Conservation (phyloP, 2,888 invertebrate genomes). For the Temnothorax ravouxi region DNA sequence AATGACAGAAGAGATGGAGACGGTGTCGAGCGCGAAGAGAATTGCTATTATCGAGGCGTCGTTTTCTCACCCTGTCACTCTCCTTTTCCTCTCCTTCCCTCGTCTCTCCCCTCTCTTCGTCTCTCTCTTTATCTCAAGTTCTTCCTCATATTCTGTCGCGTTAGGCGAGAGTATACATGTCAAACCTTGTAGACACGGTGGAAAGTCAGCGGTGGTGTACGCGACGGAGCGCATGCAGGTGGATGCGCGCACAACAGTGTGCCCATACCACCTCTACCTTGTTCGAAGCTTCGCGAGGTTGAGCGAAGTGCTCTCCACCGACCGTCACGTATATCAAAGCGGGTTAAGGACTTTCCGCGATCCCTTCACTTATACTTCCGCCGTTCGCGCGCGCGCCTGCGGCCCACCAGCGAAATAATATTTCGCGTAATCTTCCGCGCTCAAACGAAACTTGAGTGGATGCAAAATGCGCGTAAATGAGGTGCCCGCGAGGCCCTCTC, state of each 20-base stretch:
- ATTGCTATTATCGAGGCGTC: constrained; percentile 64
- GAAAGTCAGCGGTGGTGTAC: constrained; percentile 35
- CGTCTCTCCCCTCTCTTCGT: background rate
- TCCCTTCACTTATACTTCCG: constrained; percentile 44
- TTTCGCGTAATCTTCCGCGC: constrained; percentile 79
- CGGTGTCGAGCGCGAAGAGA: constrained; percentile 46
- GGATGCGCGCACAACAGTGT: constrained; percentile 37
- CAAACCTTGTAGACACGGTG: constrained; percentile 48
- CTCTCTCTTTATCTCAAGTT: background rate
- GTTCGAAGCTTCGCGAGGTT: constrained; percentile 57
- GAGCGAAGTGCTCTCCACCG: constrained; percentile 62
- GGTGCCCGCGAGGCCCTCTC: constrained; percentile 71
- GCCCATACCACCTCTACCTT: constrained; percentile 1
- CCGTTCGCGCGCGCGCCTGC: constrained; percentile 60
- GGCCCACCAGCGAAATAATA: constrained; percentile 78
- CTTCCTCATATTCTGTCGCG: background rate
- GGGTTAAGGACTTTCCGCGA: constrained; percentile 66
- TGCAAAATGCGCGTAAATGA: constrained; percentile 80
- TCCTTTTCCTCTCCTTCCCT: background rate
- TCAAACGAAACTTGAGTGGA: constrained; percentile 81
- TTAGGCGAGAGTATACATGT: constrained; percentile 48
- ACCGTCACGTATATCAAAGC: constrained; percentile 74
- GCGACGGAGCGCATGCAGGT: constrained; percentile 44
- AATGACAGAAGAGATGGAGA: constrained; percentile 34
- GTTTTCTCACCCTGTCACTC: constrained; percentile 18